Conservation (phyloP, 2,888 invertebrate genomes). For the Melikaiella ostensackeni region DNA sequence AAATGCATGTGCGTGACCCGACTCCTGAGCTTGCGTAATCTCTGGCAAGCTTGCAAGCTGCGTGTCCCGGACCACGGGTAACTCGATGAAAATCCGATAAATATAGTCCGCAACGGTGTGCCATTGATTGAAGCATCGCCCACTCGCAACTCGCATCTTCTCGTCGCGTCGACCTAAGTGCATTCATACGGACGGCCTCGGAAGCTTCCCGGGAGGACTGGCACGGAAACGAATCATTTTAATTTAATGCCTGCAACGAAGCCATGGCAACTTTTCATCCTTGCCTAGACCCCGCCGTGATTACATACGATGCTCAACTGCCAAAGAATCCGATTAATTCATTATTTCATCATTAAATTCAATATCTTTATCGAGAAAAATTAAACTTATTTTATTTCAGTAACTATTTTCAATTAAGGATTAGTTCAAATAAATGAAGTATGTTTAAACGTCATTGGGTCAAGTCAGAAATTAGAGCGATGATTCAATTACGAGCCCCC, state of each 20-base stretch:
- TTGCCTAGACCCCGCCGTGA: conserved; percentile 14
- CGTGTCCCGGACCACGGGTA: conserved; percentile 59
- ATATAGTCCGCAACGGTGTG: conserved; percentile 53
- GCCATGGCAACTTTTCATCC: conserved; percentile 42
- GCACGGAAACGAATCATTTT: conserved; percentile 59
- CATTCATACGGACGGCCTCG: conserved; percentile 58
- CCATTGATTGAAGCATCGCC: conserved; percentile 50
- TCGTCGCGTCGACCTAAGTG: conserved; percentile 43
- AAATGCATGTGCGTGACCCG: conserved; percentile 4
- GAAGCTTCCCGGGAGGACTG: conserved; percentile 58
- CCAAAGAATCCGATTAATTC: background rate
- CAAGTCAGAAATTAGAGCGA: conserved; percentile 22
- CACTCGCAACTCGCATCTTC: conserved; percentile 53
- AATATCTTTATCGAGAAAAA: background rate
- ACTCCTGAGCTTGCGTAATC: conserved; percentile 29
- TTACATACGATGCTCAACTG: background rate
- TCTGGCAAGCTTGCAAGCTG: conserved; percentile 52
- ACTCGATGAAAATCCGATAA: conserved; percentile 58
- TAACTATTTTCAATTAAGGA: background rate
- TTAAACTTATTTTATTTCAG: background rate
- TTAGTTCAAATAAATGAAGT: conserved; percentile 2
- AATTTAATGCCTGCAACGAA: conserved; percentile 53
- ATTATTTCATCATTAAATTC: background rate
- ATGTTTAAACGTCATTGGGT: background rate
- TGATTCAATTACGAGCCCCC: conserved; percentile 22